phyloP scores from a whole-genome alignment of 2,888 invertebrate species.

The Thereva unica region DNA sequence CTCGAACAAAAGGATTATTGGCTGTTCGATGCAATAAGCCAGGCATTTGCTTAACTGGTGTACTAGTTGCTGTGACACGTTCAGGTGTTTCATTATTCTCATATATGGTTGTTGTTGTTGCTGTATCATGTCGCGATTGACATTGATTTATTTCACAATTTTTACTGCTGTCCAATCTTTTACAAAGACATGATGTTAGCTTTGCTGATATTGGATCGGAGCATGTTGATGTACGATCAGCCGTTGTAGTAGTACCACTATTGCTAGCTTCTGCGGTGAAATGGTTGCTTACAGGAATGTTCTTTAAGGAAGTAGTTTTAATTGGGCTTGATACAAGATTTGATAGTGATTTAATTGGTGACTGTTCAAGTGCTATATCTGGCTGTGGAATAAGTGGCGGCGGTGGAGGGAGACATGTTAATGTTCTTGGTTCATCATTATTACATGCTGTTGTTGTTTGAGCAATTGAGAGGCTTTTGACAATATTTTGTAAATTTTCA shows the following conservation, averaged over 20 bases:
- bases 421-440: slow-evolving; percentile 14
- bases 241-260: slow-evolving; percentile 46
- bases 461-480: slow-evolving; percentile 51
- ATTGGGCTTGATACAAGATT: slow-evolving; percentile 66
- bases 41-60: slow-evolving; percentile 42
- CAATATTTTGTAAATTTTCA: slow-evolving; percentile 53
- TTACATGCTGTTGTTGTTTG: slow-evolving; percentile 43
- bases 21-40: slow-evolving; percentile 53
- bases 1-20: slow-evolving; percentile 54
- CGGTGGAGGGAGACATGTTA: slow-evolving; percentile 31
- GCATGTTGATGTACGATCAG: slow-evolving; percentile 40
- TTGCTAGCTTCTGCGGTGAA: slow-evolving; percentile 50
- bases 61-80: slow-evolving; percentile 35
- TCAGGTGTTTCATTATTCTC: slow-evolving; percentile 22
- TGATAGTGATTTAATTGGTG: slow-evolving; percentile 67
- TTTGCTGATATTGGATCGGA: slow-evolving; percentile 59
- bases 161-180: slow-evolving; percentile 48
- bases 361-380: slow-evolving; percentile 55
- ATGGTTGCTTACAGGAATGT: slow-evolving; percentile 48
- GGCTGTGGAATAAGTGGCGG: slow-evolving; percentile 19
- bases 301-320: slow-evolving; percentile 54
- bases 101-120: slow-evolving; percentile 6
- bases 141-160: slow-evolving; percentile 44
- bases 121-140: slow-evolving; percentile 42
- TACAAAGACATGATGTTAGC: slow-evolving; percentile 58